Conservation (phyloP, 2,888 invertebrate species). For the Lasioglossum malachurum region DNA sequence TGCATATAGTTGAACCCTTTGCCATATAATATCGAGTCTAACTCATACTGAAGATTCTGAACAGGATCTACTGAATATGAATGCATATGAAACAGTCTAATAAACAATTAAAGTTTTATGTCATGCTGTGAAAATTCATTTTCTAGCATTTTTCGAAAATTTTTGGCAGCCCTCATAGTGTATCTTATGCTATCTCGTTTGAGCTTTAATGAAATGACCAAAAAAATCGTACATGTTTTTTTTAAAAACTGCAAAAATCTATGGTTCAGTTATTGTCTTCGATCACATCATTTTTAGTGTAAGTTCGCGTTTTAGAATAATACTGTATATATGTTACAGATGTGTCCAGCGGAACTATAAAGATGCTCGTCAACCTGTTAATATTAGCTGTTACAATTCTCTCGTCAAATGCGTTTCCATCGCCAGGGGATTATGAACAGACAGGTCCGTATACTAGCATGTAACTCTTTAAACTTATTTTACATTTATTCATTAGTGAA, state of each 20-base stretch:
- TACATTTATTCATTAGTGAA: not conserved
- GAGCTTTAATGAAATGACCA: not conserved
- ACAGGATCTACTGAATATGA: not conserved
- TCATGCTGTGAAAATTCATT: no score
- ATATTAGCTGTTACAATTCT: slow-evolving; percentile 36
- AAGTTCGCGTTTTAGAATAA: not conserved
- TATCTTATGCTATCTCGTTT: not conserved
- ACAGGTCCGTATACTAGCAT: slow-evolving; percentile 32
- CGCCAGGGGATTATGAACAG: slow-evolving; percentile 9
- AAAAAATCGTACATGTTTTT: not conserved
- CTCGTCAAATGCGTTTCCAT: slow-evolving; percentile 45
- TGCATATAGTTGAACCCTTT: not conserved
- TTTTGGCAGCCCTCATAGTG: not conserved
- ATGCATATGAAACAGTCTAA: not conserved
- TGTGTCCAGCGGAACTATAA: not conserved
- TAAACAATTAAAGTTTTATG: no score
- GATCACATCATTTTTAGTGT: not conserved
- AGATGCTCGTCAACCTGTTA: slow-evolving; percentile 39
- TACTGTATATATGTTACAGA: slow-evolving; percentile 21
- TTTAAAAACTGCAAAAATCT: no score
- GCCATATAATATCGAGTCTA: not conserved
- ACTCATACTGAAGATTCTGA: not conserved
- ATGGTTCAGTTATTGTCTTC: not conserved
- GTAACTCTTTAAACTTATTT: not conserved
- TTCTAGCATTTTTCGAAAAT: no score